These are phyloP conservation scores for Matsumyia berberina DNA, from an alignment of 2,888 invertebrate genomes.

Conservation along the genomic window DNA sequence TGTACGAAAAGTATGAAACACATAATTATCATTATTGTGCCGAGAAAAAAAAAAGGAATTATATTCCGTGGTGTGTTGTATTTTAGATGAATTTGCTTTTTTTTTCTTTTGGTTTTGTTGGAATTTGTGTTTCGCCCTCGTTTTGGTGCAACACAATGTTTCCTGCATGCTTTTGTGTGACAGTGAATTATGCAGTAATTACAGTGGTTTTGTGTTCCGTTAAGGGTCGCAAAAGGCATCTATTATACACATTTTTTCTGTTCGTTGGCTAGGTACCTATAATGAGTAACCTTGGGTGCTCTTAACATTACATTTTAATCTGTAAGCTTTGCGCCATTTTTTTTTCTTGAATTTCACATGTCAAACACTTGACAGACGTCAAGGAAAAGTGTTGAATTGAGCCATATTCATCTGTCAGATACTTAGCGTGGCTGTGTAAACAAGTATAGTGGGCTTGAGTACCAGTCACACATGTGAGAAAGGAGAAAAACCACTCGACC, in stretches of 20 bases:
- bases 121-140: constrained; percentile 68
- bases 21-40: constrained; percentile 72
- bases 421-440: constrained; percentile 39
- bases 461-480: constrained; percentile 20
- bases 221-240: constrained; percentile 63
- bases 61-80: constrained; percentile 48
- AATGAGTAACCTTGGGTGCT: too few species aligned
- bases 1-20: constrained; percentile 73
- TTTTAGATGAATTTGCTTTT: constrained; percentile 37
- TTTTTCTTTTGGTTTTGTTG: constrained; percentile 32
- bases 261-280: too few species aligned
- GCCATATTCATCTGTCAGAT: constrained; percentile 56
- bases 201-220: constrained; percentile 41
- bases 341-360: constrained; percentile 32
- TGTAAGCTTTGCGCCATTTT: constrained; percentile 75
- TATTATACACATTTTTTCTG: constrained; percentile 65
- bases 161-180: constrained; percentile 23
- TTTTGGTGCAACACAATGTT: constrained; percentile 60
- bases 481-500: constrained; percentile 48
- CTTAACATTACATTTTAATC: too few species aligned
- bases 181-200: constrained; percentile 63
- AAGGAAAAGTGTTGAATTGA: constrained; percentile 38
- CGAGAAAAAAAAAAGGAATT: constrained; percentile 39
- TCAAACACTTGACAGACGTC: constrained; percentile 27
- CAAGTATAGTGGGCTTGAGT: constrained; percentile 9